Evolutionary conservation across 2,888 invertebrate genomes (phyloP).

Genomic region (Glyphotaelius pellucidus): DNA sequence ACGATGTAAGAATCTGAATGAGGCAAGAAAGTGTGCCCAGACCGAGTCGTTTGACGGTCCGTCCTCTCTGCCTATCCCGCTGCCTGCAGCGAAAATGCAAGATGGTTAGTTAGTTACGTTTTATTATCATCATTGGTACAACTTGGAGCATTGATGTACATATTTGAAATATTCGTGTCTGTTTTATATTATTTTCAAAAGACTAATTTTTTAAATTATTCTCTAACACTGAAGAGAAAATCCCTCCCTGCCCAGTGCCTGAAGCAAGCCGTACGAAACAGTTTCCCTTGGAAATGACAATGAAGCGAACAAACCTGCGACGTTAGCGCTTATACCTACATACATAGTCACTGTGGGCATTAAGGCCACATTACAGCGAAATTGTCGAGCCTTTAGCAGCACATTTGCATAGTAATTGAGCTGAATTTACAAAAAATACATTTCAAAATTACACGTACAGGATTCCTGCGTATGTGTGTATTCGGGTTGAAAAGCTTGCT

Average conservation of each 20-base stretch:
- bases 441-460: neutral
- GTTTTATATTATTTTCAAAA: too few relatives aligned
- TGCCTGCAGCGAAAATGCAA: too few relatives aligned
- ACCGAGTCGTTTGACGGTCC: too few relatives aligned
- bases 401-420: neutral
- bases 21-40: too few relatives aligned
- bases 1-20: too few relatives aligned
- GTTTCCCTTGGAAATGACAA: neutral
- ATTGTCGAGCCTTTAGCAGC: neutral
- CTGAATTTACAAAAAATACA: neutral
- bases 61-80: too few relatives aligned
- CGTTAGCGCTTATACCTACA: neutral
- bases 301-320: neutral
- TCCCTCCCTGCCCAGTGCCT: neutral
- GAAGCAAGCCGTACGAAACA: neutral
- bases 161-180: too few relatives aligned
- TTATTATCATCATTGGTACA: too few relatives aligned
- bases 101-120: too few relatives aligned
- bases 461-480: neutral
- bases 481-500: neutral
- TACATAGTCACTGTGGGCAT: neutral
- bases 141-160: too few relatives aligned
- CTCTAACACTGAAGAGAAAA: neutral
- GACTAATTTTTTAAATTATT: neutral
- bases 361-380: neutral